Percentiles rank a stretch among this genome's conserved stretches.
Evolutionary conservation across 2,113 vertebrate genomes (phyloP).

Genomic region (Alaudala cheleensis): DNA sequence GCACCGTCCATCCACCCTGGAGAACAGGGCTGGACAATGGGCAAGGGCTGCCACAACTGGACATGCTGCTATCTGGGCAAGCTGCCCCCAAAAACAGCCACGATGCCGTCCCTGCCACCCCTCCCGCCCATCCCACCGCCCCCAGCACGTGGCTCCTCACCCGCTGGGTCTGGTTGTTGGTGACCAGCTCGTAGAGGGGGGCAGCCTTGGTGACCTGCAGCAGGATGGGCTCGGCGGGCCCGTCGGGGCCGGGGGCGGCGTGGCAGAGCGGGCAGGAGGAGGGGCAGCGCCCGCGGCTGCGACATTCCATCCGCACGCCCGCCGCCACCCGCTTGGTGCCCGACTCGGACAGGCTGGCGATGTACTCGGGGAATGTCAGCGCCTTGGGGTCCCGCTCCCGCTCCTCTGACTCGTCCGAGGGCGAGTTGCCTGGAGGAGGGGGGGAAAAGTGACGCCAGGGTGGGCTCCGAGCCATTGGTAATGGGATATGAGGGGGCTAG

Average conservation of each 20-base stretch:
- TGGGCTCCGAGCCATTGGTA: rapidly evolving
- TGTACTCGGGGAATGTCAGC: conserved; percentile 93
- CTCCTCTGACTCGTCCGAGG: conserved; percentile 95
- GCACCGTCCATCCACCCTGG: neutral
- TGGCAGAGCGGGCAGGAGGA: conserved; percentile 93
- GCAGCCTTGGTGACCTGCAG: conserved; percentile 93
- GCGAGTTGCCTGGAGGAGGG: conserved; percentile 86
- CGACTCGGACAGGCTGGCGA: conserved; percentile 91
- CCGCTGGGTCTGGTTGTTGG: conserved; percentile 94
- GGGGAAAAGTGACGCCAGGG: neutral
- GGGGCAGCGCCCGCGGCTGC: conserved; percentile 91
- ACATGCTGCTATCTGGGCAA: neutral
- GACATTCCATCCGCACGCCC: conserved; percentile 93
- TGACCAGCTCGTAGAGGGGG: conserved; percentile 92
- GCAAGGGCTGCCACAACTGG: neutral
- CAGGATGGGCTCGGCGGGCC: conserved; percentile 86
- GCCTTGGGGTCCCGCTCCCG: conserved; percentile 90
- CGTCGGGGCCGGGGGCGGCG: conserved; percentile 74
- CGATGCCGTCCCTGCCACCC: rapidly evolving
- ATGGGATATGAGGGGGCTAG: neutral
- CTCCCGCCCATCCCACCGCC: neutral
- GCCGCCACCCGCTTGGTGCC: conserved; percentile 91
- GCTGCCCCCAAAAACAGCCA: neutral
- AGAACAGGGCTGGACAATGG: neutral
- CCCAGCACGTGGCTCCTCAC: conserved; percentile 63